phyloP scores from a whole-genome alignment of 2,797 vertebrate species.

The Aldrovandia affinis region DNA sequence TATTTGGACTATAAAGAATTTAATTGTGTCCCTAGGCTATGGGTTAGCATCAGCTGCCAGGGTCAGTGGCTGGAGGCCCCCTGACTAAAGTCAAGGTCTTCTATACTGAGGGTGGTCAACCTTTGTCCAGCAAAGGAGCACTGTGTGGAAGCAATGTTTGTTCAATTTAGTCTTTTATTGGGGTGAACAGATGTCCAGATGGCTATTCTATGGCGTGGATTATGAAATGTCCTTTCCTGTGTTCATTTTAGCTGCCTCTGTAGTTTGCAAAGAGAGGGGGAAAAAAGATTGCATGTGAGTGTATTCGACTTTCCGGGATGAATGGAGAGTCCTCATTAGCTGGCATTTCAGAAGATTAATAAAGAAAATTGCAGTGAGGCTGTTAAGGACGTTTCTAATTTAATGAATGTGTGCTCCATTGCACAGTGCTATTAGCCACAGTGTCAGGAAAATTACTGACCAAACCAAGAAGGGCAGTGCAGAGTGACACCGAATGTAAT shows the following conservation, averaged over 20 bases:
- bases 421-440: constrained; percentile 47
- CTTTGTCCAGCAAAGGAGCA: background rate
- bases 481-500: constrained; percentile 17
- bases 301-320: constrained; percentile 33
- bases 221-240: background rate
- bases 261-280: background rate
- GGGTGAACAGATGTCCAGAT: background rate
- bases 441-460: constrained; percentile 23
- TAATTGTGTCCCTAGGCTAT: background rate
- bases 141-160: too few species aligned
- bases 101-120: background rate
- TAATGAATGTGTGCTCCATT: constrained; percentile 43
- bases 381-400: constrained; percentile 44
- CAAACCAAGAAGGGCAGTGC: constrained; percentile 21
- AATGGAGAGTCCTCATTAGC: constrained; percentile 24
- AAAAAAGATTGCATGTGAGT: too few species aligned
- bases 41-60: background rate
- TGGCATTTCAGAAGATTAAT: constrained; percentile 27
- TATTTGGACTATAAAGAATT: background rate
- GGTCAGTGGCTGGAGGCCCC: background rate
- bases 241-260: background rate
- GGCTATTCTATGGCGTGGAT: background rate
- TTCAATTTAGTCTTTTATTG: background rate
- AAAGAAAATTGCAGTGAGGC: constrained; percentile 20
- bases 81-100: too few species aligned